phyloP scores from a whole-genome alignment of 2,888 invertebrate species.

The Parelbella ahira region DNA sequence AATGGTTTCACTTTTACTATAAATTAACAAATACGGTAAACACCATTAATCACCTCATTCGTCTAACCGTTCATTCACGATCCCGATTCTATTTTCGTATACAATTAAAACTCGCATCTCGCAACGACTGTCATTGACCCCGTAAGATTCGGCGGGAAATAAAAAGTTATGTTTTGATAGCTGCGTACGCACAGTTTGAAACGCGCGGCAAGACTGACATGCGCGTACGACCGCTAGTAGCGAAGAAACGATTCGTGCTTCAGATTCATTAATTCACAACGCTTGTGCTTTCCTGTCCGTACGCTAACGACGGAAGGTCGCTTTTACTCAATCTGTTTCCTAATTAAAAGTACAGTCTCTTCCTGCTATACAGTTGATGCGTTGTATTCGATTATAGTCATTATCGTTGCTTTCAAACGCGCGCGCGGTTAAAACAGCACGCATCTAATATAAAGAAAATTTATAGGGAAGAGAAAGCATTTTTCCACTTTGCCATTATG shows the following conservation, averaged over 20 bases:
- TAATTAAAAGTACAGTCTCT: conserved; percentile 64
- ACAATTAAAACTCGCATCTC: conserved; percentile 31
- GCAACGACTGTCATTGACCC: conserved; percentile 34
- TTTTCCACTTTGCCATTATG: too few species aligned
- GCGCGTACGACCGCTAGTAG: conserved; percentile 41
- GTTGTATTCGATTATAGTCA: conserved; percentile 18
- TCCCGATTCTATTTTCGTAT: conserved; percentile 25
- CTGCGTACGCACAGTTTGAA: conserved; percentile 56
- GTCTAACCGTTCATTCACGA: conserved; percentile 27
- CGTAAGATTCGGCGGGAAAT: conserved; percentile 24
- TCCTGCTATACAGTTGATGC: conserved; percentile 36
- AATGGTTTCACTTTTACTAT: conserved; percentile 20
- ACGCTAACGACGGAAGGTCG: conserved; percentile 70
- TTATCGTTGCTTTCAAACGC: conserved; percentile 3
- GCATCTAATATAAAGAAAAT: too few species aligned
- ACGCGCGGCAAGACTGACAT: conserved; percentile 65
- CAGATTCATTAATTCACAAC: conserved; percentile 71
- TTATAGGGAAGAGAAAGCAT: conserved; percentile 16
- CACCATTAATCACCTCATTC: conserved; percentile 31
- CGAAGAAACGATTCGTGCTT: conserved; percentile 49
- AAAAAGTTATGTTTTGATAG: conserved; percentile 26
- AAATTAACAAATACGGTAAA: conserved; percentile 18
- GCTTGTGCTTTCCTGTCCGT: conserved; percentile 70
- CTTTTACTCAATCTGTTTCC: conserved; percentile 74
- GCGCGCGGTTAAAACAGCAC: conserved; percentile 8